These are phyloP conservation scores for Ochotona princeps DNA, from an alignment of 2,113 vertebrate genomes.

Conservation along the genomic window DNA sequence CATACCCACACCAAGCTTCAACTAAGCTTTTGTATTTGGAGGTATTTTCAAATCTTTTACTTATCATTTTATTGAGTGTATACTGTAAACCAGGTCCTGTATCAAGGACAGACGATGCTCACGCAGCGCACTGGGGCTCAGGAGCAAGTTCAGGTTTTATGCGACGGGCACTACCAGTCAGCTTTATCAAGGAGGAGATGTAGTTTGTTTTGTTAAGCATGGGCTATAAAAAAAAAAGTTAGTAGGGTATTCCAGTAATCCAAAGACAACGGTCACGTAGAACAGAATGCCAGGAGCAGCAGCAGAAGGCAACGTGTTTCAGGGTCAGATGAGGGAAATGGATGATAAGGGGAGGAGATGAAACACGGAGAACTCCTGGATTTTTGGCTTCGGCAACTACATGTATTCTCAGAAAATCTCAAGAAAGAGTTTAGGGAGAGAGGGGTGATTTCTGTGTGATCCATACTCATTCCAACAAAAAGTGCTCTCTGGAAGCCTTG, in stretches of 20 bases:
- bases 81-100: not conserved
- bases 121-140: not conserved
- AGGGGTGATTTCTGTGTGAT: not conserved
- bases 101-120: not conserved
- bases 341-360: not conserved
- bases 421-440: not conserved
- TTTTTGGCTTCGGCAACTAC: not conserved
- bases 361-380: not conserved
- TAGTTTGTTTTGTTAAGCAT: conserved; percentile 1
- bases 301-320: not conserved
- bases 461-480: not conserved
- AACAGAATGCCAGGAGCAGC: not conserved
- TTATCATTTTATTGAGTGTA: not conserved
- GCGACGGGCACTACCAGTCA: not conserved
- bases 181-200: not conserved
- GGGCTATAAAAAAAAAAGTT: not conserved
- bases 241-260: conserved; percentile 4
- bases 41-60: not conserved
- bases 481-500: not conserved
- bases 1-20: no score
- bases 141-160: not conserved
- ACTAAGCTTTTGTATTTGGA: not conserved
- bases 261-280: not conserved
- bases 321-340: not conserved
- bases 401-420: not conserved